Evolutionary conservation across 2,113 vertebrate genomes (phyloP).

Genomic region (Gallinago undulata): DNA sequence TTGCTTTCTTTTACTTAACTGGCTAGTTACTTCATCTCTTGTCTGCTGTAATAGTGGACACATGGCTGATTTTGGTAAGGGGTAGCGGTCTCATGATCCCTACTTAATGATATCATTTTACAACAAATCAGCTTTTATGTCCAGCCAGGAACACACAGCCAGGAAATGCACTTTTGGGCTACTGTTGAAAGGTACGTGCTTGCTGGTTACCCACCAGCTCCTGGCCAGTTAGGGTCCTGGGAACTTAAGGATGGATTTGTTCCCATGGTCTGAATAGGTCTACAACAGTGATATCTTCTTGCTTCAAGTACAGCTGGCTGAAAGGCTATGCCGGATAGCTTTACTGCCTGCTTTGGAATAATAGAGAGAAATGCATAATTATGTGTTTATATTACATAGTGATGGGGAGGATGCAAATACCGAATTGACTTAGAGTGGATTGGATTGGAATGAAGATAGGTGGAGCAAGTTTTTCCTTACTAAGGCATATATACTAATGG

Average conservation of each 20-base stretch:
- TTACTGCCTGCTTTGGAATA: background rate
- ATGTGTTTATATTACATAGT: background rate
- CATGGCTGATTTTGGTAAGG: conserved; percentile 24
- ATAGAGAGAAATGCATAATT: background rate
- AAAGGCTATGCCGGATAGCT: background rate
- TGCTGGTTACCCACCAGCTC: background rate
- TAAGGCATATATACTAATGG: fast-evolving
- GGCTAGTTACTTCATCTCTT: conserved; percentile 2
- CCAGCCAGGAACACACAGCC: background rate
- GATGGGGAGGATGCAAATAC: background rate
- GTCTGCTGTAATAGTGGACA: background rate
- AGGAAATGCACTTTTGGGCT: background rate
- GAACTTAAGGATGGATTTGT: background rate
- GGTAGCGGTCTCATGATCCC: background rate
- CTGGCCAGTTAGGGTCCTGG: background rate
- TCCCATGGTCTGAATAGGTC: background rate
- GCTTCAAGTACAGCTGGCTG: background rate
- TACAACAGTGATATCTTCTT: background rate
- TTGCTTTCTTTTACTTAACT: conserved; percentile 31
- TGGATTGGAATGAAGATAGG: background rate
- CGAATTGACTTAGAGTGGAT: background rate
- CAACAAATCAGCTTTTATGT: background rate
- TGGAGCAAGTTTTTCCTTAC: background rate
- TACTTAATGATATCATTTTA: conserved; percentile 15
- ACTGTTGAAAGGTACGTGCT: background rate